Percentiles rank a stretch among this genome's conserved stretches.
Conservation (phyloP, 1,140 invertebrate species). For the Mycetomoellerius zeteki region DNA sequence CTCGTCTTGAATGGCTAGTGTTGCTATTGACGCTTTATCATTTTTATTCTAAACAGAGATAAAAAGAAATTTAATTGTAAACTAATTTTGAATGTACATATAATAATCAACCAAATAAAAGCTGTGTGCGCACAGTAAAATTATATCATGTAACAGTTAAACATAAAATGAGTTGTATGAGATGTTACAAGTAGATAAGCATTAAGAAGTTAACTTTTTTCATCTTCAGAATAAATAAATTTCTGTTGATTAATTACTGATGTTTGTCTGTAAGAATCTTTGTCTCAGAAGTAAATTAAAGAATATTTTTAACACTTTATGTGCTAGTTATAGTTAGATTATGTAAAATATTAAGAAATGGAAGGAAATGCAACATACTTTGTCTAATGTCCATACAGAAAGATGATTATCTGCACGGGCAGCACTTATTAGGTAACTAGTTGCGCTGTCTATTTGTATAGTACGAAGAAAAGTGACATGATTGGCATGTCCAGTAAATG, state of each 20-base stretch:
- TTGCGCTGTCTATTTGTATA: conserved; percentile 82
- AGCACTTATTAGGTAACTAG: conserved; percentile 89
- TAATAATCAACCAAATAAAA: background rate
- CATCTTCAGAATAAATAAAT: background rate
- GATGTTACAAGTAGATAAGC: background rate
- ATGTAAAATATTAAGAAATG: background rate
- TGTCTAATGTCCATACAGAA: conserved; percentile 88
- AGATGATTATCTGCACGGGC: conserved; percentile 88
- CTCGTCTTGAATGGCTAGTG: conserved; percentile 84
- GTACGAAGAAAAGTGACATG: conserved; percentile 88
- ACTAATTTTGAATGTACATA: conserved; percentile 2
- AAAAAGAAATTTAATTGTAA: conserved; percentile 38
- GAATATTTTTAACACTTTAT: background rate
- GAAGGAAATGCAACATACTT: conserved; percentile 75
- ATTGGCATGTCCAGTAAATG: conserved; percentile 90
- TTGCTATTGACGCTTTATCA: conserved; percentile 85
- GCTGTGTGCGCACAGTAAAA: background rate
- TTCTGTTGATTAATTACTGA: background rate
- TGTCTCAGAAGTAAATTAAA: background rate
- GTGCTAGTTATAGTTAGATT: background rate
- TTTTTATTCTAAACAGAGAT: conserved; percentile 77
- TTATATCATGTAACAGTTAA: background rate
- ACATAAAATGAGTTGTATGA: background rate
- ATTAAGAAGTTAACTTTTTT: background rate
- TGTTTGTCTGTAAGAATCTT: background rate